Percentiles rank a stretch among this genome's conserved stretches.
These are phyloP conservation scores for Peromyscus polionotus DNA, from an alignment of 2,113 vertebrate species.

Conservation along the genomic window DNA sequence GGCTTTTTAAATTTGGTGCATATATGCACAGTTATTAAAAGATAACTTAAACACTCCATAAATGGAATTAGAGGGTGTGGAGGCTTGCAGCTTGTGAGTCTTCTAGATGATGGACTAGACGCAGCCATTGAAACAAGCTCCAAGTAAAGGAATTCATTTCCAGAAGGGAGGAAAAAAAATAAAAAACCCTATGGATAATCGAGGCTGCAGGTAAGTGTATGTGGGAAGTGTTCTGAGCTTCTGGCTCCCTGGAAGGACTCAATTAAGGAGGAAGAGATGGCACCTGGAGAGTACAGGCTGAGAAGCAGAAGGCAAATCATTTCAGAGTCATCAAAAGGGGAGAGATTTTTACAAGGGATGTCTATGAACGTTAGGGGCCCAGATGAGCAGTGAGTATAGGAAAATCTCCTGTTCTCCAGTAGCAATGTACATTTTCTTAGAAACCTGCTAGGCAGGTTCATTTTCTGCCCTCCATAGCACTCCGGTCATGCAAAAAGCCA, in stretches of 20 bases:
- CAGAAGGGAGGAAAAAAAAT: not conserved
- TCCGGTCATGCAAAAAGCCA: not conserved
- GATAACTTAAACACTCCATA: not conserved
- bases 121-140: constrained; percentile 23
- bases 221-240: not conserved
- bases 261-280: not conserved
- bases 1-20: not conserved
- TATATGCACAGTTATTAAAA: not conserved
- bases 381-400: not conserved
- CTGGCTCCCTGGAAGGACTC: constrained; percentile 29
- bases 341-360: not conserved
- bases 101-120: not conserved
- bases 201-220: not conserved
- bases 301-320: not conserved
- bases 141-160: not conserved
- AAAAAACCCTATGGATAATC: not conserved
- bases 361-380: not conserved
- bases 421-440: constrained; percentile 2
- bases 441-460: not conserved
- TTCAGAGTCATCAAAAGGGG: not conserved
- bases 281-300: not conserved
- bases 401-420: not conserved
- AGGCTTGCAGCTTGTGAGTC: not conserved
- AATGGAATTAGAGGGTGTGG: not conserved
- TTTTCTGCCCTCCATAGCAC: not conserved